phyloP scores from a whole-genome alignment of 2,113 vertebrate species.

The Pituophis catenifer region DNA sequence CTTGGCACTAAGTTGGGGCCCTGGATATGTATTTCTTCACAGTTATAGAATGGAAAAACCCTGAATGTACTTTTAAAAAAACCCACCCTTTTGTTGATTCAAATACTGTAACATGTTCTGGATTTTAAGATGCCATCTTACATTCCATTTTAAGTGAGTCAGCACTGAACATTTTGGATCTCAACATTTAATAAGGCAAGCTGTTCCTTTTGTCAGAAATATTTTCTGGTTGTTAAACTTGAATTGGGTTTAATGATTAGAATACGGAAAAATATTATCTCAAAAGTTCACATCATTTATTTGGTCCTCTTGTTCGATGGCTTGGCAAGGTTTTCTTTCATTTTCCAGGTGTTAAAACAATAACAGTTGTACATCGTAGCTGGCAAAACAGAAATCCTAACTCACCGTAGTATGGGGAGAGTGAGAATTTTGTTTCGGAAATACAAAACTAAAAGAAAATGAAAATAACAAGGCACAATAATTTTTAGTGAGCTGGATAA shows the following conservation, averaged over 20 bases:
- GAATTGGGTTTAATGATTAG: slow-evolving; percentile 71
- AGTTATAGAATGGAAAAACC: slow-evolving; percentile 55
- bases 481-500: neutral
- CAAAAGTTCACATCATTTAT: slow-evolving; percentile 61
- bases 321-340: slow-evolving; percentile 56
- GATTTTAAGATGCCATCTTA: slow-evolving; percentile 74
- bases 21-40: slow-evolving; percentile 75
- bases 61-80: neutral
- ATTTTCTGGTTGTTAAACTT: slow-evolving; percentile 72
- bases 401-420: neutral
- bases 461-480: neutral
- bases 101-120: slow-evolving; percentile 76
- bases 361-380: slow-evolving; percentile 49
- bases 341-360: slow-evolving; percentile 56
- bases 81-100: slow-evolving; percentile 72
- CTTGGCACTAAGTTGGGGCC: slow-evolving; percentile 64
- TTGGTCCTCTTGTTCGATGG: slow-evolving; percentile 56
- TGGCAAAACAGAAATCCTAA: slow-evolving; percentile 20
- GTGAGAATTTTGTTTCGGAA: neutral
- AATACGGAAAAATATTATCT: slow-evolving; percentile 63
- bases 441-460: neutral
- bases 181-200: slow-evolving; percentile 76
- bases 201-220: slow-evolving; percentile 61
- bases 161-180: slow-evolving; percentile 74
- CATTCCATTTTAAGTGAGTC: slow-evolving; percentile 73